Conservation (phyloP, 2,113 vertebrate genomes). For the Mus musculus region GRCm39 chr9:13862001-13862500, state of each 20-base stretch:
- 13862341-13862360: neutral
- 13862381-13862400: neutral
- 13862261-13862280: neutral
- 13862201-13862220: slow-evolving; percentile 25
- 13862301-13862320: neutral
- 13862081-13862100: neutral
- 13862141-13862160: slow-evolving; percentile 7
- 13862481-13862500: neutral
- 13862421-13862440: neutral
- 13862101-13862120: neutral
- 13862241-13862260: neutral
- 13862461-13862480: neutral
- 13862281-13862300: neutral
- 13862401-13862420: neutral
- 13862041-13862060: neutral
- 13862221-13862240: neutral
- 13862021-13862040: neutral
- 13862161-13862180: slow-evolving; percentile 22
- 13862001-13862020: neutral
- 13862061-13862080: neutral
- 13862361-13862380: neutral
- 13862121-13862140: neutral
- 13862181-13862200: neutral
- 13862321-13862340: neutral
- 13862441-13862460: neutral